phyloP scores from a whole-genome alignment of 2,797 vertebrate species.

The Platyrinchus mystaceus region DNA sequence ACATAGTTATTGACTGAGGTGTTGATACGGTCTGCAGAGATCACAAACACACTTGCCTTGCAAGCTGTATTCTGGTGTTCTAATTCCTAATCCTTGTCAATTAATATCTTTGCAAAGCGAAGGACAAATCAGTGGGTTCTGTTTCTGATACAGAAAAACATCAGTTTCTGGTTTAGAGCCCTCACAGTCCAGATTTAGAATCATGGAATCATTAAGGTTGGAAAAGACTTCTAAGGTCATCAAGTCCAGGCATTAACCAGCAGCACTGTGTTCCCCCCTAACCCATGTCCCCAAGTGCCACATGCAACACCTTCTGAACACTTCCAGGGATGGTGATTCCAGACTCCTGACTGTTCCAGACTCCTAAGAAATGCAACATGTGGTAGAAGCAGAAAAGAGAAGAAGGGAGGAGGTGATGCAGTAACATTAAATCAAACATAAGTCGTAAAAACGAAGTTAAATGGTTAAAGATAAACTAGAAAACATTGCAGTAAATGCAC shows the following conservation, averaged over 20 bases:
- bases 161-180: neutral
- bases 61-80: neutral
- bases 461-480: neutral
- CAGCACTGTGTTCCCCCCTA: accelerated
- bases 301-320: neutral
- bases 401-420: neutral
- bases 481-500: neutral
- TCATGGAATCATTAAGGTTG: neutral
- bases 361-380: neutral
- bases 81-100: neutral
- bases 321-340: neutral
- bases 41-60: neutral
- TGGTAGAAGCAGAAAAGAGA: neutral
- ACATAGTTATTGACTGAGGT: slow-evolving; percentile 19
- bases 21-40: neutral
- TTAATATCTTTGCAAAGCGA: neutral
- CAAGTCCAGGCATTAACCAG: neutral
- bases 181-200: neutral
- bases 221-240: neutral
- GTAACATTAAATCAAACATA: neutral
- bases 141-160: neutral
- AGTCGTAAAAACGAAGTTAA: neutral
- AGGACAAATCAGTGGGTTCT: neutral
- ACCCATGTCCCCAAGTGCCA: neutral
- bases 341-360: too few relatives aligned